Base-by-base conservation (phyloP, 2,797 vertebrate genomes). In the Fistularia commersonii region DNA sequence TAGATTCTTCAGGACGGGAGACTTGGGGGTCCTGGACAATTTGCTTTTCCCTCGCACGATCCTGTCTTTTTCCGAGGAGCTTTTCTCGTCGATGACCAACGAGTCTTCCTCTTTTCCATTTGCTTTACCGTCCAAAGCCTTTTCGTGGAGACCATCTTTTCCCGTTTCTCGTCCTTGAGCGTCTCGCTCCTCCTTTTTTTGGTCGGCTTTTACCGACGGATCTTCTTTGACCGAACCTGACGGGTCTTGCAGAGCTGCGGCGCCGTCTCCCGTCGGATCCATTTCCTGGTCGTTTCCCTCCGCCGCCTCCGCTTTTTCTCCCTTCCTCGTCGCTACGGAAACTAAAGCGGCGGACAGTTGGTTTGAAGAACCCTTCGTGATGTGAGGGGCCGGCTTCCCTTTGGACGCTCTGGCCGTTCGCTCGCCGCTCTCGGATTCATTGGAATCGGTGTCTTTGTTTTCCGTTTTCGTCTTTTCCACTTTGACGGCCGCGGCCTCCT, bases 341-440 rank as follows among this genome's bases (percentile, higher is more conserved):
- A 76, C 53, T 39, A 81, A 40, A 9, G 82, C 66, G 37, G 79
- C 54, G 1, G 84, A 70, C 38, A 69, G 60, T 47, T 89, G 91
- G 84, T 77, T 68, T 3, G 79, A 76, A 5, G 65, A 62, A 31
- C 76, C 33, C 60, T 98, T 99, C 51, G 92, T 88, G 35, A 87
- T 74, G 6, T 91, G 76, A 0, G 92, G 93, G 33, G 94, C 93
- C 32, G 91, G 81, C 91, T 94, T 97, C 0, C 94, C 95, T 79
- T 99, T 97, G 0, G 79, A 69, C 3, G 83, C 66, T 76, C 90
- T 95, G 32, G 81, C 75, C 41, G 85, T 74, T 44, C 91, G 91
- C 57, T 97, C 97, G 6, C 67, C 73, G 0, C 75, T 73, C 6
- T 80, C 79, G 0, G 79, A 60, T 65, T 98, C 96, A 79, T 91